These are phyloP conservation scores for Leptinotarsa texana DNA, from an alignment of 1,140 invertebrate species.

Conservation along the genomic window DNA sequence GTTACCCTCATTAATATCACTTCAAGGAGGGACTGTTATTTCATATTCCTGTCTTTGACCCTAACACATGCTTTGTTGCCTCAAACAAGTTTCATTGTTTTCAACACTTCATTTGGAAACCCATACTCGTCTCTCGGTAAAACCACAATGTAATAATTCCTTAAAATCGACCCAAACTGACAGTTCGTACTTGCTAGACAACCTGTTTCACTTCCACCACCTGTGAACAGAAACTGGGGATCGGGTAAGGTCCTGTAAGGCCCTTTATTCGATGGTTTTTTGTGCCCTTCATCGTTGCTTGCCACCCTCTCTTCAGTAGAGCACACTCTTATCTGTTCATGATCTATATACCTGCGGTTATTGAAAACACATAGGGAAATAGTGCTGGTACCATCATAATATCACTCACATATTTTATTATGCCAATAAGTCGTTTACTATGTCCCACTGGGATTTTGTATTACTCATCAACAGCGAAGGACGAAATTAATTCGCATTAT, in stretches of 20 bases:
- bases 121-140: neutral
- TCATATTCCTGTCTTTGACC: too few relatives aligned
- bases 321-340: conserved; percentile 3
- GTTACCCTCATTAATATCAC: too few relatives aligned
- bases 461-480: neutral
- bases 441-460: neutral
- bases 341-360: conserved; percentile 5
- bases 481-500: conserved; percentile 2
- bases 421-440: conserved; percentile 2
- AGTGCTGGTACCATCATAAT: conserved; percentile 7
- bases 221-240: neutral
- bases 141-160: neutral
- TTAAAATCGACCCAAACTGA: neutral
- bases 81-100: too few relatives aligned
- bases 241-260: conserved; percentile 1
- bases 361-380: neutral
- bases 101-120: too few relatives aligned
- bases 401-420: conserved; percentile 8
- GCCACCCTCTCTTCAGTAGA: neutral
- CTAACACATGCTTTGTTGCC: too few relatives aligned
- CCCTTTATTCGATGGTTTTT: conserved; percentile 7
- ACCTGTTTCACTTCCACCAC: conserved; percentile 3
- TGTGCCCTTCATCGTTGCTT: neutral
- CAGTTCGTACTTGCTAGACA: neutral
- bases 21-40: too few relatives aligned